These are phyloP conservation scores for Oncorhynchus nerka DNA, from an alignment of 2,113 vertebrate species.

Conservation along the genomic window DNA sequence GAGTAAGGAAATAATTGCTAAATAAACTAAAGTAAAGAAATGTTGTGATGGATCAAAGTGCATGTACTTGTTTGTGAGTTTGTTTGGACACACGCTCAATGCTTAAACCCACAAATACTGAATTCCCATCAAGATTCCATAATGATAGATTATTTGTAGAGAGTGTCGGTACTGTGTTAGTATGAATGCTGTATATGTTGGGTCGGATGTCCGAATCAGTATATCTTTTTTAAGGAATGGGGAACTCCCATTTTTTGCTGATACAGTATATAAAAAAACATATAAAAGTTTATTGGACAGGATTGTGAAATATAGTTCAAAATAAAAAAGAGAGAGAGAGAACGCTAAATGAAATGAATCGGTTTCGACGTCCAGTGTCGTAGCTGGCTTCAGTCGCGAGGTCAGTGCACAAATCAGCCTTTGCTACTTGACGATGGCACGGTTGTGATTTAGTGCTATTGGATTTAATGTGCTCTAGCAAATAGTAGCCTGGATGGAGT, in stretches of 20 bases:
- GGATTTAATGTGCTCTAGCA: conserved; percentile 33
- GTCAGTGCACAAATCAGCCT: conserved; percentile 12
- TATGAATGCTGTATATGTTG: conserved; percentile 4
- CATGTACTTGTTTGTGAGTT: neutral
- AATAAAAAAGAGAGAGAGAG: too few relatives aligned
- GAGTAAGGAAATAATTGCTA: too few relatives aligned
- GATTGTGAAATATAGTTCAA: too few relatives aligned
- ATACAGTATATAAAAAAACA: too few relatives aligned
- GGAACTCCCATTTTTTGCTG: too few relatives aligned
- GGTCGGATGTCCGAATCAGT: too few relatives aligned
- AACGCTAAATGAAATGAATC: neutral
- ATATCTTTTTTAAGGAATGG: too few relatives aligned
- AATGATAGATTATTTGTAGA: neutral
- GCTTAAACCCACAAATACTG: neutral
- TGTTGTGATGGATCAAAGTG: too few relatives aligned
- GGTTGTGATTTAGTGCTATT: conserved; percentile 26
- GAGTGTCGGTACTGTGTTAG: conserved; percentile 1
- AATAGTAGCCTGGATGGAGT: conserved; percentile 9
- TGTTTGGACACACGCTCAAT: neutral
- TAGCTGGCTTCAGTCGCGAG: neutral
- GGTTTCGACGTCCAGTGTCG: neutral
- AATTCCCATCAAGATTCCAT: neutral
- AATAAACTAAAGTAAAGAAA: too few relatives aligned
- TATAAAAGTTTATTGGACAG: too few relatives aligned
- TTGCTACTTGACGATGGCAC: conserved; percentile 10